Evolutionary conservation across 2,797 vertebrate genomes (phyloP).

Genomic region (Rhinichthys osculus): DNA sequence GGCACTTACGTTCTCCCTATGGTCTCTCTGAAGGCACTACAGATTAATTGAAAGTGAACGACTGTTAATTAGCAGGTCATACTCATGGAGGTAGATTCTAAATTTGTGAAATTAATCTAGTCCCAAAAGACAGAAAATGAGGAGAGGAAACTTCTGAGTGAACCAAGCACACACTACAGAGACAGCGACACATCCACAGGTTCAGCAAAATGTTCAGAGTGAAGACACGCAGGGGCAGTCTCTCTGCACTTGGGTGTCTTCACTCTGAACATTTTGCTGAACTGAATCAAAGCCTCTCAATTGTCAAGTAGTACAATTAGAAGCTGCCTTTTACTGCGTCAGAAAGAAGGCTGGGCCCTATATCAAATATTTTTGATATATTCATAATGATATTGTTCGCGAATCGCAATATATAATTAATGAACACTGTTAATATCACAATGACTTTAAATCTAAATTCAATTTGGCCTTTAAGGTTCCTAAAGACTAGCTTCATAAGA

Average conservation of each 20-base stretch:
- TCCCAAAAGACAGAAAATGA: constrained; percentile 42
- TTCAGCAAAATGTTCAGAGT: constrained; percentile 39
- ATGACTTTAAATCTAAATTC: not conserved
- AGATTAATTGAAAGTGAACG: constrained; percentile 60
- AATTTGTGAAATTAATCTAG: constrained; percentile 43
- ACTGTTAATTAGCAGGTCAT: constrained; percentile 49
- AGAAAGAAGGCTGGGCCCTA: not conserved
- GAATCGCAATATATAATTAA: not conserved
- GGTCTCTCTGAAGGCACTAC: constrained; percentile 58
- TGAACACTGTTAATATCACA: not conserved
- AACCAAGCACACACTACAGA: constrained; percentile 21
- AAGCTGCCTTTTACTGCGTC: not conserved
- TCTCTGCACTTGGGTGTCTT: too few relatives aligned
- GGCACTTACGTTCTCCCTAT: not conserved
- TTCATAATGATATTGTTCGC: not conserved
- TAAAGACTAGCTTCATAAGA: not conserved
- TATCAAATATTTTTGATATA: not conserved
- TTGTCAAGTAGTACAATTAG: not conserved
- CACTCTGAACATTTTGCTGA: not conserved
- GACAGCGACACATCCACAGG: constrained; percentile 49
- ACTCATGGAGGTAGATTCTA: not conserved
- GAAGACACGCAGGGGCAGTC: not conserved
- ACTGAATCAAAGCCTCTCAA: not conserved
- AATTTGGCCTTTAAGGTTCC: not conserved
- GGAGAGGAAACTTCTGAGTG: constrained; percentile 6